A percentile compares a stretch with the other conserved stretches of the same genome.
Conservation (phyloP, 2,888 invertebrate genomes). For the Oscheius myriophilus region DNA sequence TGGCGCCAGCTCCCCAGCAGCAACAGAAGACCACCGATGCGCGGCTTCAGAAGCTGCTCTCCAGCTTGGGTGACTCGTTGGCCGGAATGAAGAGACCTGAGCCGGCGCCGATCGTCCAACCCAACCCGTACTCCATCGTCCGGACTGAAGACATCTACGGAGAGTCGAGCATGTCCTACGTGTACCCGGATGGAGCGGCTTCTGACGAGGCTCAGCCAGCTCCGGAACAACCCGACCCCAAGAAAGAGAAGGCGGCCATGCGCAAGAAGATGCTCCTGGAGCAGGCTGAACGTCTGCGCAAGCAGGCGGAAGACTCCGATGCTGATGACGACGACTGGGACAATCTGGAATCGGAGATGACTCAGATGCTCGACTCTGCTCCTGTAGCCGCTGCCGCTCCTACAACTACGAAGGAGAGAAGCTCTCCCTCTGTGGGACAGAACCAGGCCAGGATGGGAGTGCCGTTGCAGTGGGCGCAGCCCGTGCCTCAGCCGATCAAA, state of each 20-base stretch:
- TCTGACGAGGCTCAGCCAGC: not conserved
- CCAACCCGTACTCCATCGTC: constrained; percentile 4
- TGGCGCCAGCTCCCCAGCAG: not conserved
- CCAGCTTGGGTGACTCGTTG: not conserved
- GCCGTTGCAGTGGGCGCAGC: constrained; percentile 15
- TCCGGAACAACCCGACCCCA: constrained; percentile 13
- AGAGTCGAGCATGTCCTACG: not conserved
- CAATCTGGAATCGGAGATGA: constrained; percentile 10
- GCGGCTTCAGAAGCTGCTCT: not conserved
- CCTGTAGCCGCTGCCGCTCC: not conserved
- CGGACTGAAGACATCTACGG: constrained; percentile 16
- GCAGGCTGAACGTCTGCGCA: constrained; percentile 2
- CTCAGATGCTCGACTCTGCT: constrained; percentile 5
- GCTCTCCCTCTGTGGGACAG: not conserved
- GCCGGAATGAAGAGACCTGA: not conserved
- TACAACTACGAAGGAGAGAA: not conserved
- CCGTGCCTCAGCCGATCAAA: constrained; percentile 21
- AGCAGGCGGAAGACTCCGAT: constrained; percentile 1
- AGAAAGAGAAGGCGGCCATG: constrained; percentile 13
- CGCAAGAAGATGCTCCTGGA: not conserved
- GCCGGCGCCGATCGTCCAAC: constrained; percentile 12
- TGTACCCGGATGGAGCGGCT: constrained; percentile 11
- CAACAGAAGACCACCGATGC: too few relatives aligned
- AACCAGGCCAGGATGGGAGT: constrained; percentile 4
- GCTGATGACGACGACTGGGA: constrained; percentile 27